Percentiles rank a stretch among this genome's conserved stretches.
Conservation (phyloP, 2,113 vertebrate genomes). For the Xiphias gladius region DNA sequence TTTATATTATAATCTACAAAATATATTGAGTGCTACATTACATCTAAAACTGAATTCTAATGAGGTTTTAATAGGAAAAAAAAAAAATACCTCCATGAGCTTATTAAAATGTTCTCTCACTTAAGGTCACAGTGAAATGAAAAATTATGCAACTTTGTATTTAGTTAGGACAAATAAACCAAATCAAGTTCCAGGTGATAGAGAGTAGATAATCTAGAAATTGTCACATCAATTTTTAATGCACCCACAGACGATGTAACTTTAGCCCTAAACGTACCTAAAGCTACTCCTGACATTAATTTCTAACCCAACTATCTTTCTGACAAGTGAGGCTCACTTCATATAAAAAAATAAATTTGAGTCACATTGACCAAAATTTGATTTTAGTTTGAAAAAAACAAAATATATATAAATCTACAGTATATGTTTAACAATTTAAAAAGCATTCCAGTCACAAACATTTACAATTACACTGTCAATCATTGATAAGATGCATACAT, state of each 20-base stretch:
- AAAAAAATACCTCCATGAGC: background rate
- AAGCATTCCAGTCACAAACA: no score
- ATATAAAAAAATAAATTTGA: no score
- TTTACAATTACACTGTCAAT: no score
- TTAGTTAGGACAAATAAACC: background rate
- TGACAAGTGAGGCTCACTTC: no score
- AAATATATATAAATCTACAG: no score
- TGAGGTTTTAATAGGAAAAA: conserved; percentile 16
- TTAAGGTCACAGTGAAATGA: conserved; percentile 4
- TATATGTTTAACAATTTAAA: no score
- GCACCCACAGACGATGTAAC: background rate
- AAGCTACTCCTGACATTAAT: background rate
- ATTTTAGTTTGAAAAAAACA: no score
- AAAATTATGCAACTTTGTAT: background rate
- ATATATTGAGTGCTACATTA: conserved; percentile 30
- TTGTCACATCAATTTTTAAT: background rate
- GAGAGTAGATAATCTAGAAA: background rate
- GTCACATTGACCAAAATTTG: no score
- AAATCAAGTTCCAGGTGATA: background rate
- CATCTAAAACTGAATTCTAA: conserved; percentile 12
- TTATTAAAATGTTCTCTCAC: background rate
- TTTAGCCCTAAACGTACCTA: background rate
- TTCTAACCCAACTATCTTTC: no score
- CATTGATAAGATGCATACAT: no score
- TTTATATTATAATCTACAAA: conserved; percentile 31